Evolutionary conservation across 2,113 vertebrate genomes (phyloP).

Genomic region (Atlantisia rogersi): DNA sequence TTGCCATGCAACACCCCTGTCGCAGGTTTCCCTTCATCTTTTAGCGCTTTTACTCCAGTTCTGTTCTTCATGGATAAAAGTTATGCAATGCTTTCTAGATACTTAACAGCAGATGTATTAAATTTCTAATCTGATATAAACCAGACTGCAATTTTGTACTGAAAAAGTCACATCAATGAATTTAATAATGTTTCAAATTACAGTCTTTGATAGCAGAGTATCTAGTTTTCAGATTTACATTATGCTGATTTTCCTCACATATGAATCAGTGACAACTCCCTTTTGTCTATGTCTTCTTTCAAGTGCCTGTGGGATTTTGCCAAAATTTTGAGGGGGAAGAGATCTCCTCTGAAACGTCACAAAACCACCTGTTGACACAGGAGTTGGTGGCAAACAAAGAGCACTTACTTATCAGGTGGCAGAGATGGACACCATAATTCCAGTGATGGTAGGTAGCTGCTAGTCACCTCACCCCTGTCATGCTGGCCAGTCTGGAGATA

Average conservation of each 20-base stretch:
- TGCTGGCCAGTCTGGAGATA: not conserved
- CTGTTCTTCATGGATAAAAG: slow-evolving; percentile 63
- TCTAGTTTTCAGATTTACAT: slow-evolving; percentile 57
- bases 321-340: not conserved
- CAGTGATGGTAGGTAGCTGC: not conserved
- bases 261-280: not conserved
- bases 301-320: not conserved
- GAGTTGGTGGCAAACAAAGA: not conserved
- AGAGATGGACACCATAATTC: not conserved
- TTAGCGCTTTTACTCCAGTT: slow-evolving; percentile 29
- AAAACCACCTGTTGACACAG: fast-evolving
- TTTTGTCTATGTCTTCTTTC: slow-evolving; percentile 18
- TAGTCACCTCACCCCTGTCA: fast-evolving
- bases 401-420: not conserved
- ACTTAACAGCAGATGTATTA: slow-evolving; percentile 68
- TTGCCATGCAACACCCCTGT: slow-evolving; percentile 75
- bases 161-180: slow-evolving; percentile 45
- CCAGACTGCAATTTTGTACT: slow-evolving; percentile 59
- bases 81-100: slow-evolving; percentile 64
- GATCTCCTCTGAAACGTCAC: not conserved
- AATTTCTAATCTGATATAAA: slow-evolving; percentile 66
- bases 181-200: slow-evolving; percentile 45
- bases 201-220: slow-evolving; percentile 17
- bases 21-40: slow-evolving; percentile 62
- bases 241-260: slow-evolving; percentile 3